A percentile compares a stretch with the other conserved stretches of the same genome.
Conservation (phyloP, 2,888 invertebrate genomes). For the Ashinkailepas kermadecensis region DNA sequence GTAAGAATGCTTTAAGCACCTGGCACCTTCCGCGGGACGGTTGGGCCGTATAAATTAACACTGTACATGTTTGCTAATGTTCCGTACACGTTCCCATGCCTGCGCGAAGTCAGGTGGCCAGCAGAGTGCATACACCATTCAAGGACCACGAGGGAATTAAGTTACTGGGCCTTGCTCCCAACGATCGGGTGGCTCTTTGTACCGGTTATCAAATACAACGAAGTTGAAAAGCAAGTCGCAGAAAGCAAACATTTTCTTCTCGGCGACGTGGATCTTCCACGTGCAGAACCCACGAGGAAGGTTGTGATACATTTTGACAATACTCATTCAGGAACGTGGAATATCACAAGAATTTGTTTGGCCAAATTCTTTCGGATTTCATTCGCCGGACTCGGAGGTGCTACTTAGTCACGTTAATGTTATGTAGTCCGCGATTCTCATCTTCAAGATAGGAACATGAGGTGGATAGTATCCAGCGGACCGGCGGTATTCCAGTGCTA, state of each 20-base stretch:
- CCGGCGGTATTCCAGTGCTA: too few species aligned
- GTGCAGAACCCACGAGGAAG: too few species aligned
- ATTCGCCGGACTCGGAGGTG: too few species aligned
- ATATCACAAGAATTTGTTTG: too few species aligned
- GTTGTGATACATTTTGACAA: neutral
- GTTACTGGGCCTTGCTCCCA: neutral
- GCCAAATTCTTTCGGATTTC: too few species aligned
- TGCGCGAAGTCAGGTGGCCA: neutral
- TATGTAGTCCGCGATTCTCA: too few species aligned
- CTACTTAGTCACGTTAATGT: too few species aligned
- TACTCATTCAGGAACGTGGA: neutral
- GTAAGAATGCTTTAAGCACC: slow-evolving; percentile 22
- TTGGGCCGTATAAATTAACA: neutral
- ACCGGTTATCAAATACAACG: neutral
- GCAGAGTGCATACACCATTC: neutral
- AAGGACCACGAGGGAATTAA: neutral
- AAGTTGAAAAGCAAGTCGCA: neutral
- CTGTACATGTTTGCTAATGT: slow-evolving; percentile 5
- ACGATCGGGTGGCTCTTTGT: neutral
- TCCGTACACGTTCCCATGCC: neutral
- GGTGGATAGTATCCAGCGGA: too few species aligned
- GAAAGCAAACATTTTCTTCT: too few species aligned
- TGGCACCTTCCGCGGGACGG: neutral
- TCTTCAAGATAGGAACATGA: too few species aligned
- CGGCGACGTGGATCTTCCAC: too few species aligned